Evolutionary conservation across 2,797 vertebrate species (phyloP).

Genomic region (Iguana delicatissima): DNA sequence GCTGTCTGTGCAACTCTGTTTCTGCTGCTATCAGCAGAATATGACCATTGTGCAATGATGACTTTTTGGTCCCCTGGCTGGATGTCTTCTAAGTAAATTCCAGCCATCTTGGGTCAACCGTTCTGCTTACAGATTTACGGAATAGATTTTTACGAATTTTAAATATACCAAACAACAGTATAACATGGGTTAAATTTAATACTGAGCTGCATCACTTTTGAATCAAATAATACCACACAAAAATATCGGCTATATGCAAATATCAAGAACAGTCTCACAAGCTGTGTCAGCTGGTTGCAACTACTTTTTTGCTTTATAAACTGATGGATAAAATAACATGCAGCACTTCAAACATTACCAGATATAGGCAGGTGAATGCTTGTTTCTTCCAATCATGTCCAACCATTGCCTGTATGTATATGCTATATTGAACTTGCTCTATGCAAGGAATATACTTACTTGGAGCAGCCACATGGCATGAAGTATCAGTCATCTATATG

Average conservation of each 20-base stretch:
- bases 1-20: too few species aligned
- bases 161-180: background rate
- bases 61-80: too few species aligned
- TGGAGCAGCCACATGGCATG: slow-evolving; percentile 33
- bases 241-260: background rate
- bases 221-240: background rate
- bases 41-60: too few species aligned
- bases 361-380: background rate
- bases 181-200: background rate
- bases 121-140: background rate
- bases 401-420: background rate
- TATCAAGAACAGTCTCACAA: background rate
- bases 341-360: slow-evolving; percentile 4
- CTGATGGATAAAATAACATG: background rate
- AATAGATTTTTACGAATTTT: background rate
- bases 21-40: too few species aligned
- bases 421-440: slow-evolving; percentile 52
- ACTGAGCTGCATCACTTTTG: background rate
- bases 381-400: background rate
- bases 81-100: too few species aligned
- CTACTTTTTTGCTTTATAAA: background rate
- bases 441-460: slow-evolving; percentile 41
- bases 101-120: background rate
- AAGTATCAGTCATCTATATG: slow-evolving; percentile 56
- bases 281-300: background rate